Evolutionary conservation across 2,888 invertebrate species (phyloP), one percentile per base, ranked within the genome.

Genomic region (Microplitis manilae): DNA sequence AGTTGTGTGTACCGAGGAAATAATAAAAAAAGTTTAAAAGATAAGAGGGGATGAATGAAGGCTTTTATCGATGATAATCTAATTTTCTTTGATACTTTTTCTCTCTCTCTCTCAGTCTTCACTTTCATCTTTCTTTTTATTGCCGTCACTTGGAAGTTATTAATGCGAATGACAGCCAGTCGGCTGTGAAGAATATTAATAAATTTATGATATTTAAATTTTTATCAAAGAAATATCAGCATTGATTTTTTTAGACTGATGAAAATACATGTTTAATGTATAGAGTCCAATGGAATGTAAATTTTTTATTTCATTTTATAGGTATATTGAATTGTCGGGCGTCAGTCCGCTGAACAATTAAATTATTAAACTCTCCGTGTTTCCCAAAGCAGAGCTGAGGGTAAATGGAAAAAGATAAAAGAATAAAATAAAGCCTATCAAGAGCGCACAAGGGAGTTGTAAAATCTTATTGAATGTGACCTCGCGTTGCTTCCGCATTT

Each of bases 391-490:
- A 5, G 8, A 50, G 9, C 13, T 13, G 50, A 50, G 50, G 50
- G 50, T 50, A 62, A 7, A 62, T 62, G 62, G n/a, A 62, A 62
- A 62, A 17, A 62, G 8, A 62, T n/a, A 8, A 62, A 62, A 62
- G 17, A 15, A 62, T 17, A 62, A 17, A 62, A 62, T 62, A 62
- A 62, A 62, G 20, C 62, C 62, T 62, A 62, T 62, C 62, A 62
- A 62, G 62, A 62, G 20, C 50, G 50, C 62, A 62, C 20, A 20
- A 62, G 62, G 62, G 20, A 20, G n/a, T 8, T 62, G n/a, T 17
- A 62, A 20, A 50, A 50, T 50, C 50, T 50, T 50, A 50, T 50
- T 50, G 50, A 50, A 50, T 50, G 50, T 50, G 8, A 50, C 50
- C 50, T 50, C 50, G 50, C 13, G 50, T 50, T 50, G 13, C 50